Evolutionary conservation across 1,140 invertebrate genomes (phyloP), one percentile per base, ranked within the genome.

Genomic region (Aphidius ervi): DNA sequence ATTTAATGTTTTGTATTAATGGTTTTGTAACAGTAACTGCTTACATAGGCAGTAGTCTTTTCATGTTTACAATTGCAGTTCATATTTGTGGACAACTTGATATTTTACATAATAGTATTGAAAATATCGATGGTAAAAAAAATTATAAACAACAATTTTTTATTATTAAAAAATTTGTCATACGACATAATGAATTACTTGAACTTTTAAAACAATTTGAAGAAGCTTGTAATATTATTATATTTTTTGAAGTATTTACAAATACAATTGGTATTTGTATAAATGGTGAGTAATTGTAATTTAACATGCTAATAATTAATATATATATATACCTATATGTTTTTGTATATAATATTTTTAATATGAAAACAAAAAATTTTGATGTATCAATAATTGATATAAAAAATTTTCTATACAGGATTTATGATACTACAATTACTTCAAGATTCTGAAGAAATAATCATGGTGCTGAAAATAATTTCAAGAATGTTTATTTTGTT

Each of bases 61-160:
- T 62, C 20, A 59, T 59, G 31, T 62, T 65, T 49, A 39, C 50
- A 5, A 56, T 62, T 16, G 57, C 54, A 6, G 54, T 65, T 58
- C 63, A 65, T 46, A 46, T 65, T 46, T 65, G 63, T 48, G 63
- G 60, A 50, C 63, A 65, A 54, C 58, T 65, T 23, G 9, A 65
- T 46, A 10, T 65, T 16, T 46, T 65, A 1, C 56, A 59, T 43
- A 56, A 47, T 4, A 48, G 48, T 9, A 48, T 65, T 5, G 58
- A 57, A 53, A 46, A 39, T 37, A 50, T 65, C 46, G 45, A 56
- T 48, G 47, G 41, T 46, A 39, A 47, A 45, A 7, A 54, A 3
- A 50, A 50, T 56, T 10, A 49, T 9, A 9, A 5, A 6, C 49
- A 9, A 3, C 61, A 52, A 6, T 53, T 43, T n/a, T 7, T 9